These are phyloP conservation scores for Spodoptera frugiperda DNA, from an alignment of 1,140 invertebrate genomes.

Conservation along the genomic window DNA sequence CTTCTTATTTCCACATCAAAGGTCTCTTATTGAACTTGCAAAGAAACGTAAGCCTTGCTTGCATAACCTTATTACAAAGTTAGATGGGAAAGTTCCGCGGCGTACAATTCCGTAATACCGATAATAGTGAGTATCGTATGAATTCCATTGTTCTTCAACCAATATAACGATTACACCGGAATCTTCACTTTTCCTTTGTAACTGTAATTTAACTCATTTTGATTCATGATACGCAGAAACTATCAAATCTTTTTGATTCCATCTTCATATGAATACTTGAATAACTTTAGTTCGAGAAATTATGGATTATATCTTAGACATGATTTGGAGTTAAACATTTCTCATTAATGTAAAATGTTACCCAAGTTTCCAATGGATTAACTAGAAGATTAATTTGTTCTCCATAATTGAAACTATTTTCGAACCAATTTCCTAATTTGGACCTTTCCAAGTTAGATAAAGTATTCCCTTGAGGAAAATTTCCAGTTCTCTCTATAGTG, in stretches of 20 bases:
- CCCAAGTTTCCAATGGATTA: background rate
- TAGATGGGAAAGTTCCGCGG: conserved; percentile 56
- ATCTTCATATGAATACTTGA: background rate
- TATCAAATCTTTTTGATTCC: background rate
- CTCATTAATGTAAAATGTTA: conserved; percentile 1
- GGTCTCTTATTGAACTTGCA: conserved; percentile 17
- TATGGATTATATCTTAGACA: background rate
- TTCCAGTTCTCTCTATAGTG: background rate
- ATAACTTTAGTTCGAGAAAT: background rate
- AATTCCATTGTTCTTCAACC: conserved; percentile 55
- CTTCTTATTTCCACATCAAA: conserved; percentile 2
- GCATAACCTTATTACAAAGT: conserved; percentile 56
- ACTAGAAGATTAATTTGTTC: conserved; percentile 19
- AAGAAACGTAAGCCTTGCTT: conserved; percentile 51
- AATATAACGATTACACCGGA: conserved; percentile 25
- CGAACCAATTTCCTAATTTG: background rate
- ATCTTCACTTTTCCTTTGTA: conserved; percentile 35
- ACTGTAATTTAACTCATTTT: conserved; percentile 26
- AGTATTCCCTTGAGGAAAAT: conserved; percentile 3
- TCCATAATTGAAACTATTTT: conserved; percentile 27
- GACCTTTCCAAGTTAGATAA: conserved; percentile 3
- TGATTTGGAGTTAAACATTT: conserved; percentile 1
- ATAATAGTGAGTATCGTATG: conserved; percentile 50
- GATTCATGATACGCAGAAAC: conserved; percentile 7
- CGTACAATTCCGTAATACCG: conserved; percentile 53